phyloP scores from a whole-genome alignment of 2,888 invertebrate genomes.

The Brachypalpus laphriformis region DNA sequence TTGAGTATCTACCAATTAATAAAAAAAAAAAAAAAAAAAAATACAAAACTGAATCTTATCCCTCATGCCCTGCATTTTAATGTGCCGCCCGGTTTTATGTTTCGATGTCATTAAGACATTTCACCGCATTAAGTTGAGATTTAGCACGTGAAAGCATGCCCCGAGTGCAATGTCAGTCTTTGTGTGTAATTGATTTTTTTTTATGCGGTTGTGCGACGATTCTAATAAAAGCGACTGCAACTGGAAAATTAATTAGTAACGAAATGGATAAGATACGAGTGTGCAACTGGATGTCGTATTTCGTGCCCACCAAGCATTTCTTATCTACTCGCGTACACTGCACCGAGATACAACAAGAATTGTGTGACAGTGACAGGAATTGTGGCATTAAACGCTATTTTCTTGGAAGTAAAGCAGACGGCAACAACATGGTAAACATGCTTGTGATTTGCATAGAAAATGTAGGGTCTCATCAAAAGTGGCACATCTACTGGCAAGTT shows the following conservation, averaged over 20 bases:
- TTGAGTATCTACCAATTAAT: conserved; percentile 33
- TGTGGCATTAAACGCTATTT: conserved; percentile 44
- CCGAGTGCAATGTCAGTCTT: conserved; percentile 26
- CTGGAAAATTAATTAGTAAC: conserved; percentile 32
- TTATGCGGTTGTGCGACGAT: conserved; percentile 10
- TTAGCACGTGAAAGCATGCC: conserved; percentile 55
- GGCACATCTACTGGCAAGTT: conserved; percentile 41
- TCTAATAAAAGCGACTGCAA: conserved; percentile 3
- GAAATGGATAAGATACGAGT: conserved; percentile 28
- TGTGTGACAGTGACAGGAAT: conserved; percentile 39
- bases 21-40: conserved; percentile 8
- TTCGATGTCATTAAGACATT: conserved; percentile 61
- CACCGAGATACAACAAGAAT: background rate
- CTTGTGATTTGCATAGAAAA: conserved; percentile 55
- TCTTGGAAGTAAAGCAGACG: conserved; percentile 46
- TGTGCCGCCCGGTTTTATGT: conserved; percentile 1
- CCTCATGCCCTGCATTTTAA: conserved; percentile 51
- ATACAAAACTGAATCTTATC: conserved; percentile 16
- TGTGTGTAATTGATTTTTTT: conserved; percentile 33
- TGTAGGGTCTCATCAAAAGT: conserved; percentile 15
- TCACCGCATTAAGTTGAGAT: conserved; percentile 33
- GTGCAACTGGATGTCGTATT: conserved; percentile 26
- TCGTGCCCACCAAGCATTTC: conserved; percentile 26
- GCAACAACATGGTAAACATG: conserved; percentile 22
- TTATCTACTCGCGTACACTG: conserved; percentile 13